Evolutionary conservation across 2,888 invertebrate species (phyloP), one percentile per base, ranked within the genome.

Genomic region (Eutolmus rufibarbis): DNA sequence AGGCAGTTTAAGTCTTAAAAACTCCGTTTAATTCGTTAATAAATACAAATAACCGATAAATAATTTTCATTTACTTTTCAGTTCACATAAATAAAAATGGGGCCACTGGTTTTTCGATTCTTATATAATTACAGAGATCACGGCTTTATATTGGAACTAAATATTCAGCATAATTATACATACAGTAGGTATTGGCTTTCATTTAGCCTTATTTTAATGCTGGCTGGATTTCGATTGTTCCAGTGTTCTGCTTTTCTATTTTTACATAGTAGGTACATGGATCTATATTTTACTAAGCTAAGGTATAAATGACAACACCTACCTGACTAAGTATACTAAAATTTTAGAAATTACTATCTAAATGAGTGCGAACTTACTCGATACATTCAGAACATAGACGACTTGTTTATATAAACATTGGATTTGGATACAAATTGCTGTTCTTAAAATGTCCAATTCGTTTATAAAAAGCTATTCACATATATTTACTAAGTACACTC

Each of bases 341-440:
- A 43, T 43, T 78, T 78, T 78, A 37, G 78, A 78, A 43, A 43
- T 78, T 78, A 78, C 78, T 78, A 78, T 78, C 78, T 78, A 78
- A 78, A 40, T 40, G 43, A 46, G 40, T 78, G 78, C 66, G 66
- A 23, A 66, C 66, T 66, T 66, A 66, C 14, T 66, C 23, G 66
- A 37, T 76, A 37, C n/a, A 76, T 78, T 78, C 78, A 43, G 78
- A 66, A 66, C 66, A 66, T 66, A 66, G 66, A 66, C 66, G 66
- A 66, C 12, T 2, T 8, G 14, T 66, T 28, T 66, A 66, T 66
- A 66, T 66, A 66, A 66, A 66, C 66, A 66, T 28, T 66, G 23
- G 23, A 2, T 66, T 66, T 66, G 66, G 66, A 66, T 66, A 66
- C 66, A 66, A 66, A 66, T 66, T 66, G 19, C 28, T 66, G 51